Evolutionary conservation across 2,797 vertebrate genomes (phyloP).

Genomic region (Mionectes olivaceus): DNA sequence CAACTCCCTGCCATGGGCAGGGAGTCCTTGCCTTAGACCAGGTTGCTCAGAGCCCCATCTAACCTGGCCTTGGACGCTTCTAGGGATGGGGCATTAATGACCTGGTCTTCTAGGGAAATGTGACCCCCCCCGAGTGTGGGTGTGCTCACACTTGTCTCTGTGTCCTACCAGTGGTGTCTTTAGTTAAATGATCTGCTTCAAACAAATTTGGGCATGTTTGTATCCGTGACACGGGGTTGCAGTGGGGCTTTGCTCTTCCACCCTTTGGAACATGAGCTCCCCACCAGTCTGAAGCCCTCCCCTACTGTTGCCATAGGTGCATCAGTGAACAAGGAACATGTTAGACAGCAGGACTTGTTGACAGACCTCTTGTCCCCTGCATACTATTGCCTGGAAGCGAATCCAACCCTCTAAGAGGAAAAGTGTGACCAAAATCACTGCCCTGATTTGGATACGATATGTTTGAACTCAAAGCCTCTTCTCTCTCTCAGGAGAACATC

Average conservation of each 20-base stretch:
- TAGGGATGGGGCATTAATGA: neutral
- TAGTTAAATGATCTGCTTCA: neutral
- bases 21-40: neutral
- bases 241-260: neutral
- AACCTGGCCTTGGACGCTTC: neutral
- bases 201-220: neutral
- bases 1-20: fast-evolving
- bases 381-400: neutral
- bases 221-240: fast-evolving
- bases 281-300: neutral
- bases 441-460: neutral
- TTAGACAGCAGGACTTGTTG: neutral
- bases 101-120: neutral
- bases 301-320: neutral
- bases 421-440: neutral
- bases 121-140: neutral
- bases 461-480: neutral
- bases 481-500: neutral
- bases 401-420: neutral
- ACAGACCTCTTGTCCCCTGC: neutral
- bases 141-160: neutral
- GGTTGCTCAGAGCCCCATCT: neutral
- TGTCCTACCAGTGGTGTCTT: neutral
- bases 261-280: neutral
- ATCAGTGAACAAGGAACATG: neutral